Evolutionary conservation across 2,113 vertebrate genomes (phyloP).

Genomic region (Emberiza fucata): DNA sequence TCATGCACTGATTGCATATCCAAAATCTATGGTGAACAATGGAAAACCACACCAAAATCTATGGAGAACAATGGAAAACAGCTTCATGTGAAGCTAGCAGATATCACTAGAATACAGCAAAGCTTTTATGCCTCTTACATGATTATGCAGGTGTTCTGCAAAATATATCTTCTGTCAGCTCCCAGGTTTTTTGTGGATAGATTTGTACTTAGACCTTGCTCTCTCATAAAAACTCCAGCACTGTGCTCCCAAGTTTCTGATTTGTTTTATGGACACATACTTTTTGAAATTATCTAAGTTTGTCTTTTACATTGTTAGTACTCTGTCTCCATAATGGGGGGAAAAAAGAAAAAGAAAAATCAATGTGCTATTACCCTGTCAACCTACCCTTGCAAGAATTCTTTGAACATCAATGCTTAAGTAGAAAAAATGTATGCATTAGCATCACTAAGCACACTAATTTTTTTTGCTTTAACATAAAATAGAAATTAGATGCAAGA

Average conservation of each 20-base stretch:
- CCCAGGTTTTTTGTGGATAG: background rate
- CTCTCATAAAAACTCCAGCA: background rate
- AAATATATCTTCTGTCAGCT: background rate
- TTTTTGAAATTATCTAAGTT: constrained; percentile 17
- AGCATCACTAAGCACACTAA: constrained; percentile 10
- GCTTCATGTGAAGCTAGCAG: background rate
- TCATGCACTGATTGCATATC: background rate
- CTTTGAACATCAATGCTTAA: constrained; percentile 26
- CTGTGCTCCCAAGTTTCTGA: background rate
- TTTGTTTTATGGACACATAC: background rate
- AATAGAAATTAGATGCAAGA: constrained; percentile 12
- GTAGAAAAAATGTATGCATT: constrained; percentile 39
- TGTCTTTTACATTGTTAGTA: constrained; percentile 1
- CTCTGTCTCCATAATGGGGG: constrained; percentile 18
- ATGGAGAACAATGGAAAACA: background rate
- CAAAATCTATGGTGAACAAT: background rate
- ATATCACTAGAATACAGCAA: background rate
- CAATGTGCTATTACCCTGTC: constrained; percentile 55
- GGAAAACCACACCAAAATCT: background rate
- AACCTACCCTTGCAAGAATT: constrained; percentile 15
- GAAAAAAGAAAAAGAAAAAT: constrained; percentile 27
- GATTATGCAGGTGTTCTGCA: background rate
- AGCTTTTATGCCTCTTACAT: background rate
- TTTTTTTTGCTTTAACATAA: constrained; percentile 28
- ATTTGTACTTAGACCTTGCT: background rate